Evolutionary conservation across 2,888 invertebrate genomes (phyloP).

Genomic region (Hirtodrosophila confusa): DNA sequence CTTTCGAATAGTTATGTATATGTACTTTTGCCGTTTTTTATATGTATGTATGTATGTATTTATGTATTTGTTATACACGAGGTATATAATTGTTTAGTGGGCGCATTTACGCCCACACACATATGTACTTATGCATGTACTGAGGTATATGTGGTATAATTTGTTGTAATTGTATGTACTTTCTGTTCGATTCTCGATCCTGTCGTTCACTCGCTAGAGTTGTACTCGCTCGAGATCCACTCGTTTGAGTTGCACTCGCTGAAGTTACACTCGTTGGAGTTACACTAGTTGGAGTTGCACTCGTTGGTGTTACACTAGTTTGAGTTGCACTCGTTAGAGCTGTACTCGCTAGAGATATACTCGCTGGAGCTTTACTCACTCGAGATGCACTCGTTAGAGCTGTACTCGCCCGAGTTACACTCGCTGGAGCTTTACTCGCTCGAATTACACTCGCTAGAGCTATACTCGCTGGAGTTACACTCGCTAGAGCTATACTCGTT

Average conservation of each 20-base stretch:
- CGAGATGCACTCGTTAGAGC: slow-evolving; percentile 9
- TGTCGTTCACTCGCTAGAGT: slow-evolving; percentile 26
- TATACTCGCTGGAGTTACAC: slow-evolving; percentile 34
- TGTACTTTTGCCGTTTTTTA: slow-evolving; percentile 31
- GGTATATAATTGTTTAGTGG: slow-evolving; percentile 63
- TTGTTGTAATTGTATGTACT: slow-evolving; percentile 78
- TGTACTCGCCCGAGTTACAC: slow-evolving; percentile 23
- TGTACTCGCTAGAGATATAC: slow-evolving; percentile 1
- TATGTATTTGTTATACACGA: slow-evolving; percentile 63
- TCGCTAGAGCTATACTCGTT: slow-evolving; percentile 14
- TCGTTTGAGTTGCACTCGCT: slow-evolving; percentile 13
- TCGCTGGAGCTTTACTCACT: background rate
- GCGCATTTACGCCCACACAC: slow-evolving; percentile 33
- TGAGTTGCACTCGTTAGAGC: slow-evolving; percentile 31
- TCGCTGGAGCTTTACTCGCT: slow-evolving; percentile 8
- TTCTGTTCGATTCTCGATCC: slow-evolving; percentile 63
- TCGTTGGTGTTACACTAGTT: slow-evolving; percentile 10
- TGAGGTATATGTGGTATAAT: slow-evolving; percentile 78
- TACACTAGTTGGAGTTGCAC: slow-evolving; percentile 5
- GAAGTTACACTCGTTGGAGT: slow-evolving; percentile 28
- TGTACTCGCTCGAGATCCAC: background rate
- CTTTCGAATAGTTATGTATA: slow-evolving; percentile 37
- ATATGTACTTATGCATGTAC: slow-evolving; percentile 76
- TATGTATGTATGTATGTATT: slow-evolving; percentile 47
- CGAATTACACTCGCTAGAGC: slow-evolving; percentile 42